Conservation (phyloP, 1,140 invertebrate species). For the Wasmannia auropunctata region DNA sequence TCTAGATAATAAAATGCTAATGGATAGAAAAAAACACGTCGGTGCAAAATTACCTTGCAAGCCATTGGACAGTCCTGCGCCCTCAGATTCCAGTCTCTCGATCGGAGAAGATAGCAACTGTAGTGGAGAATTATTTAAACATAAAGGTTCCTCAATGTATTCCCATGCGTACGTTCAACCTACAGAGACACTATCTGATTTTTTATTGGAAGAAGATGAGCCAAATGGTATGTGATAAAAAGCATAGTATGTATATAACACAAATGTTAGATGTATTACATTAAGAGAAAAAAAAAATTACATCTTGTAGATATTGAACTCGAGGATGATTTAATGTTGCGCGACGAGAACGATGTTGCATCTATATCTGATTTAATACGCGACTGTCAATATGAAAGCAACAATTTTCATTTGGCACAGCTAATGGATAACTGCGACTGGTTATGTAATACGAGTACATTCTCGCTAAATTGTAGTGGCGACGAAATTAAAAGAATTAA, state of each 20-base stretch:
- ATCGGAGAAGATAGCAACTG: constrained; percentile 79
- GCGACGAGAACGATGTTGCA: constrained; percentile 59
- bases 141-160: constrained; percentile 71
- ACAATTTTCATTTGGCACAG: constrained; percentile 66
- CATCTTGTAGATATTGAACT: constrained; percentile 73
- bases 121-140: constrained; percentile 70
- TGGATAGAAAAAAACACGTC: constrained; percentile 77
- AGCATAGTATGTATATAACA: not conserved
- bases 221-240: constrained; percentile 72
- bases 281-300: not conserved
- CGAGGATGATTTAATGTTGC: constrained; percentile 73
- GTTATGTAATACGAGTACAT: constrained; percentile 56
- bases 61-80: constrained; percentile 69
- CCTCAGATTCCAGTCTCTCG: constrained; percentile 79
- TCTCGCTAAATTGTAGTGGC: constrained; percentile 34
- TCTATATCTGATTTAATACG: constrained; percentile 76
- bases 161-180: constrained; percentile 78
- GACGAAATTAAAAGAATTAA: constrained; percentile 55
- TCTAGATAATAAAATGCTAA: constrained; percentile 76
- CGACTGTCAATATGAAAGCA: constrained; percentile 74
- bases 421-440: constrained; percentile 72
- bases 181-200: constrained; percentile 79
- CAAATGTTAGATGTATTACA: not conserved
- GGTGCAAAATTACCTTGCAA: constrained; percentile 66
- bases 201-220: constrained; percentile 81